Percentiles rank a stretch among this genome's conserved stretches.
Evolutionary conservation across 2,113 vertebrate species (phyloP).

Genomic region (Galeopterus variegatus): DNA sequence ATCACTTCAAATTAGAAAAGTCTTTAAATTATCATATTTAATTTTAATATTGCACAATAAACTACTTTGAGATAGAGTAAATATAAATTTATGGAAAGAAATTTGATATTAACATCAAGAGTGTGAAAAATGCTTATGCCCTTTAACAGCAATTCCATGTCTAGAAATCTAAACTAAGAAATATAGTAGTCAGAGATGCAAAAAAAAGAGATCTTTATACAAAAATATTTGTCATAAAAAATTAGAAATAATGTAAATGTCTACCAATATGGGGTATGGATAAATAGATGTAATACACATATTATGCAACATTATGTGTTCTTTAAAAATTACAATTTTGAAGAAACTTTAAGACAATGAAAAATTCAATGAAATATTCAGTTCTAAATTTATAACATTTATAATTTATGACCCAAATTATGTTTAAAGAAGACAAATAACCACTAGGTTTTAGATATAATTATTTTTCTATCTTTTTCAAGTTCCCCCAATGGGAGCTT

Average conservation of each 20-base stretch:
- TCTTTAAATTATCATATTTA: background rate
- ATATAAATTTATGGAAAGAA: background rate
- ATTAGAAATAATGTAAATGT: background rate
- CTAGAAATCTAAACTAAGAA: background rate
- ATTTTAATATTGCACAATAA: background rate
- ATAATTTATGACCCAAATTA: background rate
- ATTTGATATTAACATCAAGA: background rate
- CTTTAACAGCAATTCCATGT: background rate
- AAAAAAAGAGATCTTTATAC: background rate
- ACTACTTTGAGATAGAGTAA: background rate
- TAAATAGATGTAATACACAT: background rate
- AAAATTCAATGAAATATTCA: background rate
- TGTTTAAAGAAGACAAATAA: background rate
- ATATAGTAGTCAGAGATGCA: background rate
- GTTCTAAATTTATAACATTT: background rate
- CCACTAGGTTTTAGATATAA: background rate
- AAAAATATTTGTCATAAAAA: constrained; percentile 9
- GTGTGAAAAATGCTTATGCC: background rate
- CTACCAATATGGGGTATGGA: background rate
- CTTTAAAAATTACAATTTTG: background rate
- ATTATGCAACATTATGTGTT: background rate
- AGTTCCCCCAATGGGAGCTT: background rate
- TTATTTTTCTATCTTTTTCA: background rate
- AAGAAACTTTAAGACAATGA: background rate
- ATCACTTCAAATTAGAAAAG: background rate